phyloP scores from a whole-genome alignment of 2,888 invertebrate species.

The Orgyia antiqua region DNA sequence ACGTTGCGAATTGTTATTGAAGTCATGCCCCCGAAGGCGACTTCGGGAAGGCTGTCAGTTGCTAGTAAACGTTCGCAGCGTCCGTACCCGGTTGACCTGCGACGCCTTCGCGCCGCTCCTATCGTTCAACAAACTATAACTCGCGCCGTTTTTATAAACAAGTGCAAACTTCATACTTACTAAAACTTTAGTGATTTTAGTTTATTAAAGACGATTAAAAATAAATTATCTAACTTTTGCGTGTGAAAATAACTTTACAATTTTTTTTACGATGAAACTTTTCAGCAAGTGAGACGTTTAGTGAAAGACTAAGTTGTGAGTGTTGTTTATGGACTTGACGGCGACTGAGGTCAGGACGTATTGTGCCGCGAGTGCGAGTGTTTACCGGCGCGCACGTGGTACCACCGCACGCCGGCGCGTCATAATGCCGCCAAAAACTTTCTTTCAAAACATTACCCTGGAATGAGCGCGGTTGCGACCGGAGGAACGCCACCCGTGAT shows the following conservation, averaged over 20 bases:
- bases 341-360: conserved; percentile 12
- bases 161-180: conserved; percentile 53
- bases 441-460: conserved; percentile 58
- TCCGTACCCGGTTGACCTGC: conserved; percentile 66
- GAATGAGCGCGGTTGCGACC: conserved; percentile 51
- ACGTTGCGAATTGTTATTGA: conserved; percentile 79
- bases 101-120: conserved; percentile 48
- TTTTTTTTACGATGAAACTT: conserved; percentile 31
- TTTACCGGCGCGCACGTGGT: conserved; percentile 70
- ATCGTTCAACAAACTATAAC: conserved; percentile 50
- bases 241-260: neutral
- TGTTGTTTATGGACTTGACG: conserved; percentile 20
- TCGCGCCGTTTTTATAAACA: conserved; percentile 51
- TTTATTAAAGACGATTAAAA: conserved; percentile 25
- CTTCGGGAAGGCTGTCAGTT: conserved; percentile 78
- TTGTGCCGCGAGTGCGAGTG: conserved; percentile 37
- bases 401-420: conserved; percentile 53
- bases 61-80: conserved; percentile 74
- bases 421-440: conserved; percentile 75
- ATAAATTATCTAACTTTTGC: conserved; percentile 30
- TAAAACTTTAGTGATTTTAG: conserved; percentile 53
- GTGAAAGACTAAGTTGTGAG: conserved; percentile 9
- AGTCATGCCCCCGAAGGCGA: conserved; percentile 79
- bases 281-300: conserved; percentile 32
- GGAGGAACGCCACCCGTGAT: conserved; percentile 43